Evolutionary conservation across 2,888 invertebrate species (phyloP).

Genomic region (Phoenoteleia sp.): DNA sequence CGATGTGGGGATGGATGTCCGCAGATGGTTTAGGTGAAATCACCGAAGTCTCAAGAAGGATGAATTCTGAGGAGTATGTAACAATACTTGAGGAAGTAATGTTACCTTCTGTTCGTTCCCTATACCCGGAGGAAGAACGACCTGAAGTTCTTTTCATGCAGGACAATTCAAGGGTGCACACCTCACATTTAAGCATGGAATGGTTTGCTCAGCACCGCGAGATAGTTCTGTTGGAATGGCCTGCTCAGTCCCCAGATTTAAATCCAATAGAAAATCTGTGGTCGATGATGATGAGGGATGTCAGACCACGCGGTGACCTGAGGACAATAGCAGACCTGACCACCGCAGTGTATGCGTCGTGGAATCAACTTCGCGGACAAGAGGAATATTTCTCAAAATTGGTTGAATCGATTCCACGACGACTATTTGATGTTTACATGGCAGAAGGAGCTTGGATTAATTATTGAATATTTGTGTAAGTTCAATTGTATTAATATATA

Average conservation of each 20-base stretch:
- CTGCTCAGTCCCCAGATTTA: constrained; percentile 5
- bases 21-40: background rate
- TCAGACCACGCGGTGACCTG: background rate
- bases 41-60: background rate
- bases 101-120: background rate
- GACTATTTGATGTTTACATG: too few species aligned
- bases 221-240: background rate
- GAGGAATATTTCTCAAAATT: too few species aligned
- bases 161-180: background rate
- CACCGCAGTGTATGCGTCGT: too few species aligned
- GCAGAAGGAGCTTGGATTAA: too few species aligned
- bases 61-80: background rate
- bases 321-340: too few species aligned
- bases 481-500: too few species aligned
- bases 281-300: background rate
- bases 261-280: constrained; percentile 22
- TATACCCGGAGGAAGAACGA: background rate
- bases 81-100: background rate
- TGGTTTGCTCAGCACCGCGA: background rate
- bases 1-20: background rate
- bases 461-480: too few species aligned
- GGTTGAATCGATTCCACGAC: too few species aligned
- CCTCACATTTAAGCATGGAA: background rate
- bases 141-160: constrained; percentile 5
- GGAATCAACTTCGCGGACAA: too few species aligned